Evolutionary conservation across 2,113 vertebrate genomes (phyloP).

Genomic region (Microtus oregoni): DNA sequence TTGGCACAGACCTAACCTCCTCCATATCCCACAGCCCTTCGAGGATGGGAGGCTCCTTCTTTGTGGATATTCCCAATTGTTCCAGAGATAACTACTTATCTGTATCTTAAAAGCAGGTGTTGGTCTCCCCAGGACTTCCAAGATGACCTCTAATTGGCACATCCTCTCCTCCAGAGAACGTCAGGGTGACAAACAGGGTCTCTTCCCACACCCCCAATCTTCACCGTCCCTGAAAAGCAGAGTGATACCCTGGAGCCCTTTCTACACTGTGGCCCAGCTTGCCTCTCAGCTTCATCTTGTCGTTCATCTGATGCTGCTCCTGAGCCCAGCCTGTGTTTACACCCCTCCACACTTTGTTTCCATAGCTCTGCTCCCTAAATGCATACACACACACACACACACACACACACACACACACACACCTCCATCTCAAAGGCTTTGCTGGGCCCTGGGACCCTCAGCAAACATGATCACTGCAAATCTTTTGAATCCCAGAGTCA

Average conservation of each 20-base stretch:
- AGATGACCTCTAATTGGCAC: not conserved
- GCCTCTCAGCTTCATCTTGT: not conserved
- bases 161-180: not conserved
- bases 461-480: not conserved
- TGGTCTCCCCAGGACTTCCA: not conserved
- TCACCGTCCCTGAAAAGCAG: not conserved
- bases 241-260: rapidly evolving
- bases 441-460: not conserved
- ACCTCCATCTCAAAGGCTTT: not conserved
- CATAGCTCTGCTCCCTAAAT: not conserved
- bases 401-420: not conserved
- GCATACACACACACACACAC: not conserved
- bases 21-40: not conserved
- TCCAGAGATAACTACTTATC: not conserved
- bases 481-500: not conserved
- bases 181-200: not conserved
- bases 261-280: not conserved
- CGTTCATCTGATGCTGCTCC: not conserved
- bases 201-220: not conserved
- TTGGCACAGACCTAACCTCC: not conserved
- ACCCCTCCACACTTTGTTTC: not conserved
- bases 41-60: not conserved
- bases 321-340: not conserved
- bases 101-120: not conserved
- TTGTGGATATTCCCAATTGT: not conserved